Percentiles rank a stretch among this genome's conserved stretches.
Evolutionary conservation across 2,797 vertebrate species (phyloP).

Genomic region (Lithobates pipiens): DNA sequence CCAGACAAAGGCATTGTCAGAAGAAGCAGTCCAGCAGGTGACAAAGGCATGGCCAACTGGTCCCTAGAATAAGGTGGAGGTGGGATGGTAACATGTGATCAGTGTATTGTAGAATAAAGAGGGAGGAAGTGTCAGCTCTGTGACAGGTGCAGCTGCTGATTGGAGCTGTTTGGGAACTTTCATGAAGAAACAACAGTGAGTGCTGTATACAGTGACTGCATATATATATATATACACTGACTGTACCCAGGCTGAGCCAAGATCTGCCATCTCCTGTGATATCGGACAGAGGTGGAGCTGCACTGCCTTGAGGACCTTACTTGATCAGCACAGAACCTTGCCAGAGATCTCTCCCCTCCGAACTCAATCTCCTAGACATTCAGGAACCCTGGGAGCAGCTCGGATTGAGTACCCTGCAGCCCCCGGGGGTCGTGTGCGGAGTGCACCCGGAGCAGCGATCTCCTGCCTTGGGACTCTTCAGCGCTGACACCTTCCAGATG

Average conservation of each 20-base stretch:
- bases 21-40: too few relatives aligned
- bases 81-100: not conserved
- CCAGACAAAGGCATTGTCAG: too few relatives aligned
- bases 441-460: not conserved
- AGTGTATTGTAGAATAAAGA: not conserved
- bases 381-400: not conserved
- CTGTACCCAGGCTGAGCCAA: not conserved
- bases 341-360: conserved; percentile 17
- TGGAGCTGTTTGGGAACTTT: conserved; percentile 28
- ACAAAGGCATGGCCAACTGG: too few relatives aligned
- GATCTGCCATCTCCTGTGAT: conserved; percentile 17
- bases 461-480: conserved; percentile 3
- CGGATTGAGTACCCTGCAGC: not conserved
- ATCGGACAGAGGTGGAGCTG: conserved; percentile 32
- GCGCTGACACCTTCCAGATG: not conserved
- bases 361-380: not conserved
- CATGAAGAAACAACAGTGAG: not conserved
- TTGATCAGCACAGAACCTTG: conserved; percentile 12
- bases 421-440: not conserved
- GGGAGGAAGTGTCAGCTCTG: conserved; percentile 12
- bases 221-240: not conserved
- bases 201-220: not conserved
- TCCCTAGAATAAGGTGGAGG: not conserved
- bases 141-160: conserved; percentile 32
- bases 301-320: conserved; percentile 1